Conservation (phyloP, 1,140 invertebrate species). For the Venturia canescens region DNA sequence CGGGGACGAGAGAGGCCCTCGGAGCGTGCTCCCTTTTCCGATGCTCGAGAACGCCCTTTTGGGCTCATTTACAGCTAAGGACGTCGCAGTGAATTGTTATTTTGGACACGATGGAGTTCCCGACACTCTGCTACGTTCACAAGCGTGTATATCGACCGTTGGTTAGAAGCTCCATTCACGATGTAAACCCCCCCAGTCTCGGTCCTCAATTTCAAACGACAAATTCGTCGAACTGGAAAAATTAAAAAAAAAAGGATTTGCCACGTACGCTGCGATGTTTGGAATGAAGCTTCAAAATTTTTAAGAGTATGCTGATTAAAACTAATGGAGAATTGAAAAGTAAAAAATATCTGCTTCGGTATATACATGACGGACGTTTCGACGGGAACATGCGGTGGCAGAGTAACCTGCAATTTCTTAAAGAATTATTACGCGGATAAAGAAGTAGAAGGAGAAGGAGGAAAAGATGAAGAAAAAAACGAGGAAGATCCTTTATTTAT, state of each 20-base stretch:
- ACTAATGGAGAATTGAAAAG: background rate
- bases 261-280: background rate
- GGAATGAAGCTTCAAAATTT: constrained; percentile 29
- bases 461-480: constrained; percentile 1
- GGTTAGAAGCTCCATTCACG: background rate
- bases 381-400: constrained; percentile 45
- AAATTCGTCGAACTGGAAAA: constrained; percentile 10
- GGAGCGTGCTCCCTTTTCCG: no score
- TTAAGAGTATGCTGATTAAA: constrained; percentile 8
- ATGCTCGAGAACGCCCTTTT: no score
- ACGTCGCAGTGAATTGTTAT: no score
- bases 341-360: background rate
- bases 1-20: no score
- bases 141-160: no score
- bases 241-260: constrained; percentile 1
- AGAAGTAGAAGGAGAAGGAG: constrained; percentile 18
- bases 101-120: no score
- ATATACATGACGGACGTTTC: constrained; percentile 33
- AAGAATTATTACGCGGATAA: constrained; percentile 30
- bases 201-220: background rate
- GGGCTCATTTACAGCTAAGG: no score
- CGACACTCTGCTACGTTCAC: no score
- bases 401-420: constrained; percentile 42
- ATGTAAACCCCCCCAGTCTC: constrained; percentile 17
- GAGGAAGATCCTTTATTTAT: constrained; percentile 40